Conservation (phyloP, 1,140 invertebrate genomes). For the Drosophila guanche region DNA sequence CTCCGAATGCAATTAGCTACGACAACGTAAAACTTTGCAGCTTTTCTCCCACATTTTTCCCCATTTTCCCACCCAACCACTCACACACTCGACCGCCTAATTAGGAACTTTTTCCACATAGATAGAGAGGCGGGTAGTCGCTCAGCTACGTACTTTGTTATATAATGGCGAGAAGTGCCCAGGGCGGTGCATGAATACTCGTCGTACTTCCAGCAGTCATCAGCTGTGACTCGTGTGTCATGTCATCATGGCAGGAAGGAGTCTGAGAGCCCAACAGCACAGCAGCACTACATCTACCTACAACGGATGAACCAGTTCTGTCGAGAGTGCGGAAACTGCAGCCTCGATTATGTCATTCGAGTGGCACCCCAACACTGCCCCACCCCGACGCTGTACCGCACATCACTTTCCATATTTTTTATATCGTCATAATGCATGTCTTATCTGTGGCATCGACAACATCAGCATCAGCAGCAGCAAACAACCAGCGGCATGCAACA, state of each 20-base stretch:
- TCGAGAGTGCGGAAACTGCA: slow-evolving; percentile 61
- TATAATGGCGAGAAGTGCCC: slow-evolving; percentile 17
- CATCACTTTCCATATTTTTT: slow-evolving; percentile 42
- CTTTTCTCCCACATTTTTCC: slow-evolving; percentile 1
- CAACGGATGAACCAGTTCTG: slow-evolving; percentile 24
- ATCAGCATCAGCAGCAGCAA: slow-evolving; percentile 25
- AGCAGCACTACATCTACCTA: slow-evolving; percentile 22
- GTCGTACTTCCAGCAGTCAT: slow-evolving; percentile 21
- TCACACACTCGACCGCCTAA: slow-evolving; percentile 53
- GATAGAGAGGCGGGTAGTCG: slow-evolving; percentile 12
- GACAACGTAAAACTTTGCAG: slow-evolving; percentile 54
- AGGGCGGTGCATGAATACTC: slow-evolving; percentile 6
- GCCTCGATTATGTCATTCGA: slow-evolving; percentile 73
- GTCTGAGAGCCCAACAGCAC: slow-evolving; percentile 36
- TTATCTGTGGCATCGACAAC: slow-evolving; percentile 64
- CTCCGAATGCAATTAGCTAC: slow-evolving; percentile 66
- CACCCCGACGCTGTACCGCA: not conserved
- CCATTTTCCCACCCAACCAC: not conserved
- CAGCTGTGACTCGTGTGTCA: slow-evolving; percentile 38
- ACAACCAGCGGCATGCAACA: slow-evolving; percentile 29
- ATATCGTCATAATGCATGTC: slow-evolving; percentile 72
- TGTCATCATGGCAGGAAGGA: slow-evolving; percentile 51
- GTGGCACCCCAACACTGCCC: slow-evolving; percentile 24
- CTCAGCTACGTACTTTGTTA: slow-evolving; percentile 9
- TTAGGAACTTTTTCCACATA: slow-evolving; percentile 63